A percentile compares a stretch with the other conserved stretches of the same genome.
Evolutionary conservation across 1,140 invertebrate genomes (phyloP).

Genomic region (Cotesia typhae): DNA sequence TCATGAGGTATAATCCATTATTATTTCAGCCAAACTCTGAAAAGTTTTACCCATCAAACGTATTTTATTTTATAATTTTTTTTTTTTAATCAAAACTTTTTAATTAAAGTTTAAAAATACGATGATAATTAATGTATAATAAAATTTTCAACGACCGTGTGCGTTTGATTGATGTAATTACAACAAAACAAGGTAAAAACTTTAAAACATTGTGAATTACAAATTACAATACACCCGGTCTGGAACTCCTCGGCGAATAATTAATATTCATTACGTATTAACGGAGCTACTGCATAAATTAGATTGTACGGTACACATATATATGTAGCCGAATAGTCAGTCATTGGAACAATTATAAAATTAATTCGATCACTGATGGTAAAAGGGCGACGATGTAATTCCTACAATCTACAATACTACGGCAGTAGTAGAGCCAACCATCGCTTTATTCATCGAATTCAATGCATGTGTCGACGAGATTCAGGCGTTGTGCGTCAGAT

Average conservation of each 20-base stretch:
- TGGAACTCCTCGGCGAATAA: conserved; percentile 56
- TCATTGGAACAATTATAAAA: conserved; percentile 25
- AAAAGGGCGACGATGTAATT: conserved; percentile 32
- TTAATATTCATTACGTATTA: conserved; percentile 67
- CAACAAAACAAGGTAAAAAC: neutral
- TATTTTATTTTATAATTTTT: too few species aligned
- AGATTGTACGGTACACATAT: conserved; percentile 11
- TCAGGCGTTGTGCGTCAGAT: conserved; percentile 15
- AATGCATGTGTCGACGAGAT: neutral
- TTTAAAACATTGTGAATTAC: conserved; percentile 56
- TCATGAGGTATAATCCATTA: neutral
- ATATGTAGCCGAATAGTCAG: conserved; percentile 32
- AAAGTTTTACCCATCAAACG: too few species aligned
- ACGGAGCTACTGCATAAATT: conserved; percentile 64
- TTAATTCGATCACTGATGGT: conserved; percentile 34
- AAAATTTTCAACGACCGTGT: neutral
- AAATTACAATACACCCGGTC: conserved; percentile 57
- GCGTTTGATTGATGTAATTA: conserved; percentile 22
- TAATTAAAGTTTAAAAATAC: neutral
- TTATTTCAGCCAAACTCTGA: too few species aligned
- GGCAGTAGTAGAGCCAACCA: neutral
- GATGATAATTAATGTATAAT: neutral
- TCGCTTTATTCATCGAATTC: conserved; percentile 22
- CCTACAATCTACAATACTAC: neutral
- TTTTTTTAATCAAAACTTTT: too few species aligned